Evolutionary conservation across 2,113 vertebrate species (phyloP).

Genomic region (Laticauda colubrina): DNA sequence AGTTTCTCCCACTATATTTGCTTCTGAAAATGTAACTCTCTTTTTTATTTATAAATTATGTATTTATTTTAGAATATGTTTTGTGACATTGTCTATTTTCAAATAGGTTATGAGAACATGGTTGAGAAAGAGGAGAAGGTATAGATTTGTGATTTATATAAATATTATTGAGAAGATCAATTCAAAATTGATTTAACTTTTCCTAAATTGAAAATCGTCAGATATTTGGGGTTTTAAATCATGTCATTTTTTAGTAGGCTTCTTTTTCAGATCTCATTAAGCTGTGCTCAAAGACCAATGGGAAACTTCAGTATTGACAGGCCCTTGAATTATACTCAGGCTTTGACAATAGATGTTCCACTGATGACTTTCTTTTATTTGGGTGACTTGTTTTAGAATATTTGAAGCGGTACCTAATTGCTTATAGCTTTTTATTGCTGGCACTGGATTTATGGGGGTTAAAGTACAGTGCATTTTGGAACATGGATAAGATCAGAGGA

Average conservation of each 20-base stretch:
- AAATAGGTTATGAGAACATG: not conserved
- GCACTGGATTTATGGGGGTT: not conserved
- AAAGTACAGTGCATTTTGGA: not conserved
- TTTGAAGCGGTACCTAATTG: not conserved
- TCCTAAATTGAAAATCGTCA: not conserved
- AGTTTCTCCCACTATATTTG: not conserved
- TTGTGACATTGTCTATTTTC: not conserved
- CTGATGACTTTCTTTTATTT: not conserved
- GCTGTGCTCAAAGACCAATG: not conserved
- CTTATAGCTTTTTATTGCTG: not conserved
- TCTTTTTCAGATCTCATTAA: not conserved
- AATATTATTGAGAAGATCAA: not conserved
- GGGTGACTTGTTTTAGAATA: not conserved
- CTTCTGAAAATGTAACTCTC: not conserved
- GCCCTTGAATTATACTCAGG: not conserved
- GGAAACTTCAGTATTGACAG: not conserved
- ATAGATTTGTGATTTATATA: not conserved
- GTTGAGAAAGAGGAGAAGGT: not conserved
- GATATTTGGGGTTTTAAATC: not conserved
- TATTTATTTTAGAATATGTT: not conserved
- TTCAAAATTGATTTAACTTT: not conserved
- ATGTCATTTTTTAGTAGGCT: not conserved
- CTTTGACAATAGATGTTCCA: not conserved
- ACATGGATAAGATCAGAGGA: not conserved
- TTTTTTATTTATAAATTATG: not conserved